Percentiles rank a stretch among this genome's conserved stretches.
phyloP scores from a whole-genome alignment of 1,140 invertebrate species.

The Ylistrum balloti region DNA sequence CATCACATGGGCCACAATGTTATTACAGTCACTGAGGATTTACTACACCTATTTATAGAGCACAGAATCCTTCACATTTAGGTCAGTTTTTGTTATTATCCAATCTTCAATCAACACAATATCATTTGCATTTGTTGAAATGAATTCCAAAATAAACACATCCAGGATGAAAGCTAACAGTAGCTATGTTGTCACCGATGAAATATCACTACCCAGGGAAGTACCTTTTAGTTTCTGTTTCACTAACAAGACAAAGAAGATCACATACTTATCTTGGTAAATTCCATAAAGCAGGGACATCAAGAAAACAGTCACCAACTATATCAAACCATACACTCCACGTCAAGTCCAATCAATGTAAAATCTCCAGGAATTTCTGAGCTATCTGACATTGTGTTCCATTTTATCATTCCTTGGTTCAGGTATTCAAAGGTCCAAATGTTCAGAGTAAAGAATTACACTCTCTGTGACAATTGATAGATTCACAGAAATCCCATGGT shows the following conservation, averaged over 20 bases:
- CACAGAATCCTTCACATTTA: no score
- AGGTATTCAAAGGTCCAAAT: conserved; percentile 20
- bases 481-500: neutral
- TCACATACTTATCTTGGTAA: neutral
- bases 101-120: no score
- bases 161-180: no score
- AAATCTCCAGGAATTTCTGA: neutral
- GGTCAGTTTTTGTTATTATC: no score
- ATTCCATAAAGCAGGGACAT: neutral
- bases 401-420: neutral
- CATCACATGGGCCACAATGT: no score
- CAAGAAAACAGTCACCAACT: neutral
- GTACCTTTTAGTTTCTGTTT: neutral
- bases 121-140: no score
- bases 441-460: neutral
- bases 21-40: no score
- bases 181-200: no score
- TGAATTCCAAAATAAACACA: no score
- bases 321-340: neutral
- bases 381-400: neutral
- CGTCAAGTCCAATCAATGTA: neutral
- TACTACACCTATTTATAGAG: no score
- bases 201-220: neutral
- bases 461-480: neutral
- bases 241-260: neutral